Percentiles rank a stretch among this genome's conserved stretches.
phyloP scores from a whole-genome alignment of 2,888 invertebrate genomes.

The Imbricaverruca yamaguchii region DNA sequence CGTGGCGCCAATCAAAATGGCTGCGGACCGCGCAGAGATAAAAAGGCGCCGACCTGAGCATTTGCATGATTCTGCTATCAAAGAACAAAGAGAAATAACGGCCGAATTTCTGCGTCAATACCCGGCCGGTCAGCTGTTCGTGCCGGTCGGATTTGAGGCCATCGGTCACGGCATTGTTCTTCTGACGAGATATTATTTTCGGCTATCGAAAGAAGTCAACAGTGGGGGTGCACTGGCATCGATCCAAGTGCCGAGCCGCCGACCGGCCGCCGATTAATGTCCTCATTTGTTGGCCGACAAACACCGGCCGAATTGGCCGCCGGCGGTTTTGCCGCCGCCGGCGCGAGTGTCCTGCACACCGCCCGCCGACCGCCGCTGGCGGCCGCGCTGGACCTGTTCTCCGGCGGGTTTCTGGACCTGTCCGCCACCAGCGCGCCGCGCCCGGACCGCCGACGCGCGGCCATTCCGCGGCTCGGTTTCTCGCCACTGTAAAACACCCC shows the following conservation, averaged over 20 bases:
- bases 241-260: background rate
- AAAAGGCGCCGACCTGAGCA: slow-evolving; percentile 1
- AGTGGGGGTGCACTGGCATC: background rate
- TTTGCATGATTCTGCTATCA: slow-evolving; percentile 17
- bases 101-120: slow-evolving; percentile 4
- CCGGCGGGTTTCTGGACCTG: no score
- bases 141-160: background rate
- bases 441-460: no score
- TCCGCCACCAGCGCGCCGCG: no score
- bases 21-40: background rate
- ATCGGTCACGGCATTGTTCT: slow-evolving; percentile 4
- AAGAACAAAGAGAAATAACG: background rate
- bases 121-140: background rate
- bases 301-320: background rate
- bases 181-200: slow-evolving; percentile 4
- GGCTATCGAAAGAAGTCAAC: slow-evolving; percentile 20
- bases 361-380: no score
- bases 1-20: slow-evolving; percentile 19
- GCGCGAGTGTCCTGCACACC: no score
- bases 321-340: no score
- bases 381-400: no score
- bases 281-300: background rate
- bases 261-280: background rate
- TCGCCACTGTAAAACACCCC: background rate
- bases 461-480: background rate